Percentiles rank a stretch among this genome's conserved stretches.
phyloP scores from a whole-genome alignment of 2,797 vertebrate genomes.

The Otolemur crassicaudatus region DNA sequence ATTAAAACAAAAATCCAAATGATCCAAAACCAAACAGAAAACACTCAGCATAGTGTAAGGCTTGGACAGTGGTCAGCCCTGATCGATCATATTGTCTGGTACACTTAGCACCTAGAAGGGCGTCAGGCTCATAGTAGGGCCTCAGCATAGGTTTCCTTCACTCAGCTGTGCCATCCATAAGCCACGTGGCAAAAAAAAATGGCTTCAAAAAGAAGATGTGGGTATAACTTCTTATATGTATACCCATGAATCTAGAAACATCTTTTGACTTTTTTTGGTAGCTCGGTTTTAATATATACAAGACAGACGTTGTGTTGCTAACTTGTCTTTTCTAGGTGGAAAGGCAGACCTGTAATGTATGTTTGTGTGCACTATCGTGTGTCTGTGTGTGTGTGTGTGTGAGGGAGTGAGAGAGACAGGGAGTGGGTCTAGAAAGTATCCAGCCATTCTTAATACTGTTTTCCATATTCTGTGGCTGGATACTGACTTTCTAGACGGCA shows the following conservation, averaged over 20 bases:
- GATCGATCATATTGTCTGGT: background rate
- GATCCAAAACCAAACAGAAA: background rate
- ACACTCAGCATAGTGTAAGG: background rate
- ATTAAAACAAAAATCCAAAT: background rate
- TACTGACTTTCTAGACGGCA: too few species aligned
- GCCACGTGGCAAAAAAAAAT: background rate
- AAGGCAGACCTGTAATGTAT: background rate
- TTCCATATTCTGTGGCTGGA: too few species aligned
- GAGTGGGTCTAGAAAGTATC: too few species aligned
- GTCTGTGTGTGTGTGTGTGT: background rate
- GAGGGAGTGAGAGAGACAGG: too few species aligned
- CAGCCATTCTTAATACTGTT: too few species aligned
- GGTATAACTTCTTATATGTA: background rate
- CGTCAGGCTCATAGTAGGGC: background rate
- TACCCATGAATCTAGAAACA: background rate
- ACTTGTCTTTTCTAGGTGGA: background rate
- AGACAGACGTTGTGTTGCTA: background rate
- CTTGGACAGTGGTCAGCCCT: background rate
- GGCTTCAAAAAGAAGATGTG: background rate
- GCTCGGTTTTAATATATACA: constrained; percentile 27
- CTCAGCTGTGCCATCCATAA: background rate
- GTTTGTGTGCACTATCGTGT: too few species aligned
- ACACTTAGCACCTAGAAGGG: background rate
- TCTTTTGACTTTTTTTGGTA: background rate
- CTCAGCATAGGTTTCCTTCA: background rate